These are phyloP conservation scores for Emydoidea blandingii DNA, from an alignment of 2,797 vertebrate genomes.

Conservation along the genomic window DNA sequence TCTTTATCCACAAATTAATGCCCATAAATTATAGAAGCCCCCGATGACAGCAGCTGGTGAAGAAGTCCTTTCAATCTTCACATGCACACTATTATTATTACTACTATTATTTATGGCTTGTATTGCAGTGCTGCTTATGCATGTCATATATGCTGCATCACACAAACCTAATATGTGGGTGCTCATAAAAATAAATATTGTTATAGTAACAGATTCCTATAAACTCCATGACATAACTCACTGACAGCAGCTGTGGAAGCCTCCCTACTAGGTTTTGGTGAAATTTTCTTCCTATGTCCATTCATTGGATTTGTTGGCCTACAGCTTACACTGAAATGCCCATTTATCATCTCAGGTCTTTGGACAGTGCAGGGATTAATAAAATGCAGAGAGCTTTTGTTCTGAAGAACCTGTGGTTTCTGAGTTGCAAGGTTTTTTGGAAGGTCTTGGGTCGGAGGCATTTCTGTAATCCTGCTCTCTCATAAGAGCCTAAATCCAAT, in stretches of 20 bases:
- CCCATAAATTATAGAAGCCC: neutral
- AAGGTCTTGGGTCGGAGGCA: neutral
- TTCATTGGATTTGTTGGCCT: neutral
- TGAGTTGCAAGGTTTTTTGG: neutral
- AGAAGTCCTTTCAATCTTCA: neutral
- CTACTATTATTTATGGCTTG: neutral
- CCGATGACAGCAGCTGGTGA: neutral
- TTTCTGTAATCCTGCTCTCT: neutral
- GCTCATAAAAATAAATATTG: neutral
- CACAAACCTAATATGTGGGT: neutral
- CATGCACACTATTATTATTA: neutral
- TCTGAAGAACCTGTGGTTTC: neutral
- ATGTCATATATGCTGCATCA: neutral
- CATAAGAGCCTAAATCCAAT: neutral
- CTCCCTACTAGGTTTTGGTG: neutral
- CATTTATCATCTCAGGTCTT: neutral
- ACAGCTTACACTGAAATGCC: neutral
- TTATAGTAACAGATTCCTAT: neutral
- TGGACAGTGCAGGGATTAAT: neutral
- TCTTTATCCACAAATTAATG: neutral
- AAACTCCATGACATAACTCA: neutral
- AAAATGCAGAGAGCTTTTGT: neutral
- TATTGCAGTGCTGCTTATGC: neutral
- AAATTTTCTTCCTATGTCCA: neutral
- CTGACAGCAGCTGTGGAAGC: neutral